phyloP scores from a whole-genome alignment of 2,797 vertebrate genomes.

The Fistularia commersonii region DNA sequence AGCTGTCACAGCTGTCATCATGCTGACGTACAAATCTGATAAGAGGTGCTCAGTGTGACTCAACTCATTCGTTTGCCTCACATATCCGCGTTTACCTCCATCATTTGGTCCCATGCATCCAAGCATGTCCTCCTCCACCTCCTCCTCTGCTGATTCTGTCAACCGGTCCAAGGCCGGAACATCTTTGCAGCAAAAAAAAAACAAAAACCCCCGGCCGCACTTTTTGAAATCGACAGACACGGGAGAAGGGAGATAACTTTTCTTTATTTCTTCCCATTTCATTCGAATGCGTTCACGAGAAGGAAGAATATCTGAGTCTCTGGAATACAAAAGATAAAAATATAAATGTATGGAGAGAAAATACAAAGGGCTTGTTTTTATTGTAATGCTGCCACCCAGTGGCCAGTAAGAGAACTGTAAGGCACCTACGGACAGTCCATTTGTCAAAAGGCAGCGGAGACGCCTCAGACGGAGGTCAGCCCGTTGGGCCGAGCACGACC shows the following conservation, averaged over 20 bases:
- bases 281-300: slow-evolving; percentile 72
- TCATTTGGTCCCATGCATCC: slow-evolving; percentile 25
- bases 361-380: slow-evolving; percentile 58
- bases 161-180: too few species aligned
- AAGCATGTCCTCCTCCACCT: slow-evolving; percentile 17
- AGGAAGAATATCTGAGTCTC: slow-evolving; percentile 55
- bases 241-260: slow-evolving; percentile 7
- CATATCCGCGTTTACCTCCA: slow-evolving; percentile 43
- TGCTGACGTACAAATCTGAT: slow-evolving; percentile 49
- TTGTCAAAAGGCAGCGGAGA: slow-evolving; percentile 44
- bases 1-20: slow-evolving; percentile 20
- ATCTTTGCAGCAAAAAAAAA: too few species aligned
- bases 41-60: slow-evolving; percentile 60
- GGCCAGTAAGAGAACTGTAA: slow-evolving; percentile 63
- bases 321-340: slow-evolving; percentile 70
- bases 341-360: slow-evolving; percentile 62
- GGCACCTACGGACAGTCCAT: slow-evolving; percentile 28
- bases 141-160: not conserved
- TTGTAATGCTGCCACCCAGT: slow-evolving; percentile 78
- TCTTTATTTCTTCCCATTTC: slow-evolving; percentile 69
- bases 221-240: not conserved
- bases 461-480: too few species aligned
- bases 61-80: slow-evolving; percentile 23
- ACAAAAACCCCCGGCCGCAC: too few species aligned
- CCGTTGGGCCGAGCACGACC: too few species aligned